Evolutionary conservation across 2,888 invertebrate species (phyloP), one percentile per base, ranked within the genome.

Genomic region (Schizaphis graminum): DNA sequence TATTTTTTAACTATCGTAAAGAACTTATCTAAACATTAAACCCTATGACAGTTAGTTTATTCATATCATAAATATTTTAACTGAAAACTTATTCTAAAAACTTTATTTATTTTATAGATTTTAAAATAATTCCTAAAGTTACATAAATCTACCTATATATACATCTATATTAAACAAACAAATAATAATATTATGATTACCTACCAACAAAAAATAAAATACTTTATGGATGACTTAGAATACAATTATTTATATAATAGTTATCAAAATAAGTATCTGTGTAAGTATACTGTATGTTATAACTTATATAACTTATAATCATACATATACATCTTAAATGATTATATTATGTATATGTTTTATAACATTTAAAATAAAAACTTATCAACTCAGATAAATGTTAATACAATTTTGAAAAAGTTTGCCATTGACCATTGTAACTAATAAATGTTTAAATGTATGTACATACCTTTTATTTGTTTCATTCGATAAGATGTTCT

Each of bases 381-480:
- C n/a, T 4, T 67, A 67, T 3, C 16, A 4, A 77, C 21, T 3
- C 77, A 35, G 21, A 77, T 21, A 77, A 77, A 77, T 16, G 67
- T 67, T 67, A 13, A 4, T 67, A 35, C 35, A 7, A 35, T 77
- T 35, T 77, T 35, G 3, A 35, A 35, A 21, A 67, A n/a, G 7
- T 35, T 21, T 35, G 35, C 35, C 3, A 3, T 35, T 3, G 21
- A 77, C 21, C 21, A 8, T 35, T 3, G 35, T 21, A 35, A 35
- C 2, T 41, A 77, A 77, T 77, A 35, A 77, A 77, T 21, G 35
- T 35, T 41, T 77, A 41, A 77, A 35, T 77, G 44, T 28, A 28
- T 47, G 5, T 4, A 56, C 91, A 53, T 91, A 91, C 91, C 86
- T 91, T 86, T 86, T 44, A n/a, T n/a, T 86, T 61, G 57, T 61